phyloP scores from a whole-genome alignment of 2,797 vertebrate genomes.

The Anniella stebbinsi region DNA sequence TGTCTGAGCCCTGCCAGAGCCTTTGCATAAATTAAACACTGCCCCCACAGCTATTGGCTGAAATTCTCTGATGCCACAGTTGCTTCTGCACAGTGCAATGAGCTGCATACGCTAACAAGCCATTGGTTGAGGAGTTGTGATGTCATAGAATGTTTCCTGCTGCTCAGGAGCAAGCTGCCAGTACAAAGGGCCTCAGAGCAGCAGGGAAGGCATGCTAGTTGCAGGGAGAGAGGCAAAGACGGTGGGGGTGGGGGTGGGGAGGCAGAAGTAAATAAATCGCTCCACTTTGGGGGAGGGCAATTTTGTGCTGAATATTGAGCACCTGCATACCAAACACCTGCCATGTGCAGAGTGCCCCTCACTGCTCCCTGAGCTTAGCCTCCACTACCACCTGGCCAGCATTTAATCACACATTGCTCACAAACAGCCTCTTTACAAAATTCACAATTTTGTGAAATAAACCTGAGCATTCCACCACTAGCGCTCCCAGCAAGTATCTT shows the following conservation, averaged over 20 bases:
- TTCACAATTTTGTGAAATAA: slow-evolving; percentile 3
- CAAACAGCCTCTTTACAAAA: slow-evolving; percentile 34
- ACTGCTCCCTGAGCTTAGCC: no score
- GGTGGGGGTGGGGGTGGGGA: no score
- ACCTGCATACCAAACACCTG: neutral
- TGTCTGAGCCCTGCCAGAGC: neutral
- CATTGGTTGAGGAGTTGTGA: neutral
- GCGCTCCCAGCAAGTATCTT: neutral
- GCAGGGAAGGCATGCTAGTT: neutral
- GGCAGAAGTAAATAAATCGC: neutral
- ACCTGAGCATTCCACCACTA: neutral
- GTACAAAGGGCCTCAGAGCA: neutral
- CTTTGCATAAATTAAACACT: neutral
- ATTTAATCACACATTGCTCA: slow-evolving; percentile 40
- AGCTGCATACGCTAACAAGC: neutral
- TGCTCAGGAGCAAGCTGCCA: neutral
- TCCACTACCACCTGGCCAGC: no score
- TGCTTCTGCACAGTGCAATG: neutral
- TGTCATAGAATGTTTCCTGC: neutral
- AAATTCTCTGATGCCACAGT: neutral
- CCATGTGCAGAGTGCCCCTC: no score
- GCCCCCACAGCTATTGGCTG: neutral
- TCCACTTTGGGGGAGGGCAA: neutral
- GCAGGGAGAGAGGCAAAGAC: neutral
- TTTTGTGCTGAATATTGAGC: neutral